Evolutionary conservation across 2,113 vertebrate genomes (phyloP).

Genomic region (Miniopterus natalensis): DNA sequence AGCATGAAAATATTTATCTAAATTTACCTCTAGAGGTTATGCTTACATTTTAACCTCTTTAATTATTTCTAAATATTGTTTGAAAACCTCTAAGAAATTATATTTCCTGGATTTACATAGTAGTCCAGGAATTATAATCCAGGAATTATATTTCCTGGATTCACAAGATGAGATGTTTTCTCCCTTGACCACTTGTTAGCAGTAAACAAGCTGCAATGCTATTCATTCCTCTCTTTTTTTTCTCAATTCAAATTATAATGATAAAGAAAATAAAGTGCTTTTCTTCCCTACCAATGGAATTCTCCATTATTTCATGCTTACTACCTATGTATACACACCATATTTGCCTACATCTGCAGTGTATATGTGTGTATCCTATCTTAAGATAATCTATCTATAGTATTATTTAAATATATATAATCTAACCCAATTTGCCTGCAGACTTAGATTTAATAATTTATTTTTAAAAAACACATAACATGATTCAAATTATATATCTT

Average conservation of each 20-base stretch:
- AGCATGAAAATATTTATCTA: neutral
- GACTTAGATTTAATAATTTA: neutral
- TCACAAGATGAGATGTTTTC: neutral
- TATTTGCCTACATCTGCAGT: neutral
- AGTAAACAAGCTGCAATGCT: neutral
- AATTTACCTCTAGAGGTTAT: neutral
- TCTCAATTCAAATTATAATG: neutral
- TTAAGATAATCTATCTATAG: neutral
- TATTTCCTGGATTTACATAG: neutral
- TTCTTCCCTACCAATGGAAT: neutral
- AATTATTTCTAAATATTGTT: slow-evolving; percentile 26
- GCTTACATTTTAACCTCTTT: neutral
- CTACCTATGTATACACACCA: neutral
- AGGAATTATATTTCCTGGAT: neutral
- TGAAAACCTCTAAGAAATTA: neutral
- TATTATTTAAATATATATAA: neutral
- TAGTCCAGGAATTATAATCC: neutral
- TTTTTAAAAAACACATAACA: neutral
- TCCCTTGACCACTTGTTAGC: accelerated
- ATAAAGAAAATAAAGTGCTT: neutral
- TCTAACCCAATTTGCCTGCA: neutral
- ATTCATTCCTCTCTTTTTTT: neutral
- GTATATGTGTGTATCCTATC: neutral
- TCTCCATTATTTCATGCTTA: neutral
- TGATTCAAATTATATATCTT: neutral